Percentiles rank a stretch among this genome's conserved stretches.
phyloP scores from a whole-genome alignment of 1,140 invertebrate species.

The Drosophila jambulina region DNA sequence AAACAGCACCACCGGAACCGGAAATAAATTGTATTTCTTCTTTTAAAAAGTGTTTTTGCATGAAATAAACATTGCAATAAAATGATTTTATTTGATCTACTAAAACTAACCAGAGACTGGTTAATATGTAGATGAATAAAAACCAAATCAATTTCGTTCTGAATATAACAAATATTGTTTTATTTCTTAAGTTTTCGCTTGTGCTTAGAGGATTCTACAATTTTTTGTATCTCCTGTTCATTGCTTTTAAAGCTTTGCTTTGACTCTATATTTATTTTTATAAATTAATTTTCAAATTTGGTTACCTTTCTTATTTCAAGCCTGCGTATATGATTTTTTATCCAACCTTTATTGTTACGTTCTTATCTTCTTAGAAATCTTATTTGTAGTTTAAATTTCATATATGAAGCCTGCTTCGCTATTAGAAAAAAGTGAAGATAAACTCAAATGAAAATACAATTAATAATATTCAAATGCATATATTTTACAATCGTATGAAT shows the following conservation, averaged over 20 bases:
- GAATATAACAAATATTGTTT: neutral
- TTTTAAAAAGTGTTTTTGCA: constrained; percentile 14
- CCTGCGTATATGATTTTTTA: too few species aligned
- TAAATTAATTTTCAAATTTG: neutral
- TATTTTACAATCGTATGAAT: constrained; percentile 45
- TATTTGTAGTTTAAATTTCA: neutral
- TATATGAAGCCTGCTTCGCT: neutral
- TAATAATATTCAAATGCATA: constrained; percentile 42
- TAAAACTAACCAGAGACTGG: neutral
- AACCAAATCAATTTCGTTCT: neutral
- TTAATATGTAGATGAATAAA: neutral
- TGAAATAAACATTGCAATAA: neutral
- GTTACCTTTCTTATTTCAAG: neutral
- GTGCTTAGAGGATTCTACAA: neutral
- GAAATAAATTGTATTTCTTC: constrained; percentile 54
- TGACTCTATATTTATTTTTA: neutral
- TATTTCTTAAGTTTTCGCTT: neutral
- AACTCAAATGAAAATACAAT: constrained; percentile 3
- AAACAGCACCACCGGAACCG: constrained; percentile 6
- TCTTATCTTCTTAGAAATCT: neutral
- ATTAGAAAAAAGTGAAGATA: neutral
- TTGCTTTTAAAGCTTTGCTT: neutral
- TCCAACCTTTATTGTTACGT: neutral
- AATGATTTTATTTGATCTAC: neutral
- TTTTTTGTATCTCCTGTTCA: neutral